phyloP scores from a whole-genome alignment of 2,797 vertebrate genomes.

The Sebastes hubbsi region DNA sequence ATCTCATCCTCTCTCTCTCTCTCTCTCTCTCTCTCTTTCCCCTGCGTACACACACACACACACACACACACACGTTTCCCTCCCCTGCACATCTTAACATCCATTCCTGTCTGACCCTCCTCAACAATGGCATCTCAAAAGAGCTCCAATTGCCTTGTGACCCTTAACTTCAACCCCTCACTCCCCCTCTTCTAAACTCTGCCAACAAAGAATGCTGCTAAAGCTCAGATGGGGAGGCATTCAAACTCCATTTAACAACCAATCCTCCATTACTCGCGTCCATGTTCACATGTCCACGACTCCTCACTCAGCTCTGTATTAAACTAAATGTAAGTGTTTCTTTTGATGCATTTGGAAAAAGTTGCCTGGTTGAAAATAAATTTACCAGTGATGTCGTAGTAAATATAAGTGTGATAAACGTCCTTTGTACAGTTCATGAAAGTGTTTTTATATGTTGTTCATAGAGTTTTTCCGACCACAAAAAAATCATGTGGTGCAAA shows the following conservation, averaged over 20 bases:
- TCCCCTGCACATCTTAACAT: slow-evolving; percentile 38
- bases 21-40: not conserved
- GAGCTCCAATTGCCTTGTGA: slow-evolving; percentile 65
- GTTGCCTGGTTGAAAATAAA: too few species aligned
- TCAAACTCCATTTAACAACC: slow-evolving; percentile 32
- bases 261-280: not conserved
- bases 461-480: not conserved
- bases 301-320: not conserved
- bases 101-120: slow-evolving; percentile 54
- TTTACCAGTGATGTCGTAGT: not conserved
- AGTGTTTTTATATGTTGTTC: not conserved
- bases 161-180: slow-evolving; percentile 49
- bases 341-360: not conserved
- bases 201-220: slow-evolving; percentile 50
- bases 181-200: slow-evolving; percentile 11
- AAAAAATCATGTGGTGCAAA: not conserved
- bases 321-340: not conserved
- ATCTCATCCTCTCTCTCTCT: slow-evolving; percentile 7
- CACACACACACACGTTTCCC: not conserved
- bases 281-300: not conserved
- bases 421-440: not conserved
- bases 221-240: slow-evolving; percentile 15
- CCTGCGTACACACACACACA: not conserved
- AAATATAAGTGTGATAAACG: not conserved
- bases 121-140: slow-evolving; percentile 63